Percentiles rank a stretch among this genome's conserved stretches.
These are phyloP conservation scores for Sander vitreus DNA, from an alignment of 2,113 vertebrate species.

Conservation along the genomic window DNA sequence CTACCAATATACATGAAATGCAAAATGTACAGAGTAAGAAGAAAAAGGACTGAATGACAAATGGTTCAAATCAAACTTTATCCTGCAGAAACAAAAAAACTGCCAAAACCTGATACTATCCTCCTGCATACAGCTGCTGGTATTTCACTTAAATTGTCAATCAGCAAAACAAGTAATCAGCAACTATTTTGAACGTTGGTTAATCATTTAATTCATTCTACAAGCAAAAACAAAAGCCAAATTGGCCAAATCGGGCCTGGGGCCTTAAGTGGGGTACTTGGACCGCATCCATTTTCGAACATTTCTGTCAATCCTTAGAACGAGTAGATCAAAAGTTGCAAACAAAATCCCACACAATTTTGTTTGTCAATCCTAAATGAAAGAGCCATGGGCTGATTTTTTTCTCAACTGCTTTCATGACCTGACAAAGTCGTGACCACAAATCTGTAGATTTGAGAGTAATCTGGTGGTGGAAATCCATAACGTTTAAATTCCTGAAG, in stretches of 20 bases:
- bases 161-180: neutral
- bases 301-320: no score
- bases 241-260: no score
- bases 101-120: neutral
- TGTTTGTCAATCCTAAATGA: neutral
- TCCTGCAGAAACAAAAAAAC: neutral
- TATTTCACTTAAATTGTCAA: neutral
- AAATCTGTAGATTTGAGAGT: constrained; percentile 16
- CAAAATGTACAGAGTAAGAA: neutral
- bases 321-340: no score
- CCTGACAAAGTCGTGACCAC: constrained; percentile 8
- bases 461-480: constrained; percentile 24
- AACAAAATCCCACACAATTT: no score
- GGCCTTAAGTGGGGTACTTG: no score
- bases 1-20: neutral
- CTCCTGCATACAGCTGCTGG: neutral
- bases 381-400: neutral
- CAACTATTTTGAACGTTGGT: neutral
- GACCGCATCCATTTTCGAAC: no score
- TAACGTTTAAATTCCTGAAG: constrained; percentile 22
- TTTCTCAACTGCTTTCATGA: constrained; percentile 10
- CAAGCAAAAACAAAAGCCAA: neutral
- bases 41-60: neutral
- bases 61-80: neutral
- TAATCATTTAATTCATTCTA: neutral